These are phyloP conservation scores for Phenganax marumi DNA, from an alignment of 92 coral and sea anemone genomes.

Conservation along the genomic window DNA sequence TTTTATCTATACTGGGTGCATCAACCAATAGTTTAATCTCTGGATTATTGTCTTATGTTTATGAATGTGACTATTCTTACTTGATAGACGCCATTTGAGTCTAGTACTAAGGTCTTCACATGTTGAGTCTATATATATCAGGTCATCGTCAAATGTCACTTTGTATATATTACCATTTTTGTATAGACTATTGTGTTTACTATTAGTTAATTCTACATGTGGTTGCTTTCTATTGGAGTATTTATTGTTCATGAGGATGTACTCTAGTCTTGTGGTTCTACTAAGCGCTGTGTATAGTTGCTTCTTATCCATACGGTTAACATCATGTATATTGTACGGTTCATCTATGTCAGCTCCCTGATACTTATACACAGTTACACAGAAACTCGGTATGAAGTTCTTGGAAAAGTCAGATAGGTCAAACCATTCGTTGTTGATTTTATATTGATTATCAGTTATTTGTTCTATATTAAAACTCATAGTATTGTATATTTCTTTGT, in stretches of 20 bases:
- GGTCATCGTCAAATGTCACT: slow-evolving; percentile 20
- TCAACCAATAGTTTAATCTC: slow-evolving; percentile 32
- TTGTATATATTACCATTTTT: slow-evolving; percentile 48
- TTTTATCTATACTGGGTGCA: slow-evolving; percentile 50
- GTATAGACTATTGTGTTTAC: slow-evolving; percentile 38
- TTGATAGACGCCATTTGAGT: slow-evolving; percentile 42
- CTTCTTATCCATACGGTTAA: slow-evolving; percentile 51
- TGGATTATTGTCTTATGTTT: slow-evolving; percentile 26
- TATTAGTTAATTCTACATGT: slow-evolving; percentile 9
- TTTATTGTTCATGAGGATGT: slow-evolving; percentile 23
- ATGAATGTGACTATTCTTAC: slow-evolving; percentile 43
- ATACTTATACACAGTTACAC: slow-evolving; percentile 51
- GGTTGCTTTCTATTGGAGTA: slow-evolving; percentile 30
- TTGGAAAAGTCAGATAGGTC: slow-evolving; percentile 24
- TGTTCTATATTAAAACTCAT: slow-evolving; percentile 43
- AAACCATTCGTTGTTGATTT: slow-evolving; percentile 13
- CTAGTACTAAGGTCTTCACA: slow-evolving; percentile 33
- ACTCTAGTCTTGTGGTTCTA: slow-evolving; percentile 42
- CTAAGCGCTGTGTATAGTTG: not conserved
- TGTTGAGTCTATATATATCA: slow-evolving; percentile 33
- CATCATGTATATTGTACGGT: slow-evolving; percentile 40
- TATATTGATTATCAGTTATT: slow-evolving; percentile 9
- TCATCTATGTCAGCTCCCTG: slow-evolving; percentile 43
- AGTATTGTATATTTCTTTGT: slow-evolving; percentile 33
- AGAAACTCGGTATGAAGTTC: slow-evolving; percentile 46